A percentile compares a stretch with the other conserved stretches of the same genome.
These are phyloP conservation scores for Bostrychus sinensis DNA, from an alignment of 2,113 vertebrate species.

Conservation along the genomic window DNA sequence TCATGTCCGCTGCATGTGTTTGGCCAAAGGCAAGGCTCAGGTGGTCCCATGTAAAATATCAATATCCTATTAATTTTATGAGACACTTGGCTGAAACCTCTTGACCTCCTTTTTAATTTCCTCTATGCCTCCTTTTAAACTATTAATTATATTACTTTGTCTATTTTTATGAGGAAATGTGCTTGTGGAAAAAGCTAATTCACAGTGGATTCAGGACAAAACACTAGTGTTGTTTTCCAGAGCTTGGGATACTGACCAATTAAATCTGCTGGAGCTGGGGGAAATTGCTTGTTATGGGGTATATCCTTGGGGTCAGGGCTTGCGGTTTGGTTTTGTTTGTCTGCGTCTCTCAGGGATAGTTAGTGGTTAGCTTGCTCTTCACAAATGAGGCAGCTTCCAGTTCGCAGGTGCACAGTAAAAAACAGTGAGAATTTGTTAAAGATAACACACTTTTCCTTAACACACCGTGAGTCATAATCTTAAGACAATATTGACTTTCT, in stretches of 20 bases:
- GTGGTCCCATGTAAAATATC: constrained; percentile 40
- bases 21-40: constrained; percentile 35
- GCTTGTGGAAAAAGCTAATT: background rate
- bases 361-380: constrained; percentile 46
- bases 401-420: constrained; percentile 51
- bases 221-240: constrained; percentile 15
- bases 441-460: constrained; percentile 33
- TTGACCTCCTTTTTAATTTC: constrained; percentile 14
- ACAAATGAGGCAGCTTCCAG: constrained; percentile 60
- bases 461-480: constrained; percentile 14
- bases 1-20: constrained; percentile 50
- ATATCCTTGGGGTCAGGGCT: constrained; percentile 70
- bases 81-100: constrained; percentile 27
- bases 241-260: constrained; percentile 66
- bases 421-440: constrained; percentile 17
- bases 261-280: constrained; percentile 58
- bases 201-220: constrained; percentile 5
- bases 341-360: constrained; percentile 71
- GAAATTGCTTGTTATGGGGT: constrained; percentile 59
- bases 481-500: background rate
- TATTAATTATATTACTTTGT: constrained; percentile 17
- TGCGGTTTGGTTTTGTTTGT: constrained; percentile 58
- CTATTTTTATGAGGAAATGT: background rate
- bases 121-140: constrained; percentile 5
- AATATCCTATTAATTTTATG: constrained; percentile 60